These are phyloP conservation scores for Ichneumoninae sp. DNA, from an alignment of 2,888 invertebrate species.

Conservation along the genomic window DNA sequence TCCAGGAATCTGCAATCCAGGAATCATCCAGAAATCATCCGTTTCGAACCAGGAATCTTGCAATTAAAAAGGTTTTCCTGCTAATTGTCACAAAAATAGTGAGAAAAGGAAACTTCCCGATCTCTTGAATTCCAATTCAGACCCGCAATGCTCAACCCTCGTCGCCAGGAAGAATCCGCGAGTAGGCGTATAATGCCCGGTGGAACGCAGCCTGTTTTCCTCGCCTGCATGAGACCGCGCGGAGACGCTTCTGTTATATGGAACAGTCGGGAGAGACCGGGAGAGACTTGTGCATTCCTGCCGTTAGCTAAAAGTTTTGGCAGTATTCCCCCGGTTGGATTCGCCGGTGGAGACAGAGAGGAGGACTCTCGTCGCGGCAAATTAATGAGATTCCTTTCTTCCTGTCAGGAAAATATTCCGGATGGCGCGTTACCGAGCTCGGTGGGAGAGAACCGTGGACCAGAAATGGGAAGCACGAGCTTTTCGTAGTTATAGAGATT, in stretches of 20 bases:
- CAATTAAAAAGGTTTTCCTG: neutral
- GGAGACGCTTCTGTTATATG: neutral
- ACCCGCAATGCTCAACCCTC: neutral
- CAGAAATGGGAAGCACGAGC: slow-evolving; percentile 45
- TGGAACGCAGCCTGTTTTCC: slow-evolving; percentile 19
- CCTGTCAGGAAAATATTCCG: slow-evolving; percentile 79
- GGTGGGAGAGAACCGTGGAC: slow-evolving; percentile 10
- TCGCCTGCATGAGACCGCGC: neutral
- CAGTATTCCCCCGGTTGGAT: neutral
- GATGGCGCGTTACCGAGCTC: slow-evolving; percentile 65
- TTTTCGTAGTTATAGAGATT: slow-evolving; percentile 38
- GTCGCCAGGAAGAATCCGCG: neutral
- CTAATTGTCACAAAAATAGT: neutral
- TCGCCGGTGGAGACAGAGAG: slow-evolving; percentile 65
- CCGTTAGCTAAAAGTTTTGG: slow-evolving; percentile 58
- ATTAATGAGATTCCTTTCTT: slow-evolving; percentile 82
- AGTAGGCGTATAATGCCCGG: neutral
- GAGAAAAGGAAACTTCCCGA: neutral
- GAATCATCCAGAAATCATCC: neutral
- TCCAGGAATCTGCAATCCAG: neutral
- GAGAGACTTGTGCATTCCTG: slow-evolving; percentile 44
- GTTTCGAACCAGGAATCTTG: neutral
- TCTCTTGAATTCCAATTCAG: slow-evolving; percentile 8
- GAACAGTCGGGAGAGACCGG: slow-evolving; percentile 1
- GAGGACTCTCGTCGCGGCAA: slow-evolving; percentile 71